phyloP scores from a whole-genome alignment of 2,797 vertebrate species.

The Halcyon smyrnensis region DNA sequence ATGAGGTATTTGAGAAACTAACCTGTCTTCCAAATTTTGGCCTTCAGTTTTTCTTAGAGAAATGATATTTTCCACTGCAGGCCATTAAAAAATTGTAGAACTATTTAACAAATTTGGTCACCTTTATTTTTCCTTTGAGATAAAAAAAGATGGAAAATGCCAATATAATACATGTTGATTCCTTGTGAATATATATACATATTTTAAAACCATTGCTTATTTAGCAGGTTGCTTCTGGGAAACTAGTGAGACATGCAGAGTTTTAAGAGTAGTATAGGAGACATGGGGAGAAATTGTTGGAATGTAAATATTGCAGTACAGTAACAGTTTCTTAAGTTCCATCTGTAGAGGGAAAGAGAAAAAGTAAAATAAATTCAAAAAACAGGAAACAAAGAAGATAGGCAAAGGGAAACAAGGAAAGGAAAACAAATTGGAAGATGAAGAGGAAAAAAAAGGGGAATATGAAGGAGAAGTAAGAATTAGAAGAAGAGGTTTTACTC shows the following conservation, averaged over 20 bases:
- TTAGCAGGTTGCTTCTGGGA: not conserved
- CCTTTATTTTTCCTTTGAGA: not conserved
- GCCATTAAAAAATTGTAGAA: not conserved
- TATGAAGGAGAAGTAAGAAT: not conserved
- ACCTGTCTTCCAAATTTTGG: not conserved
- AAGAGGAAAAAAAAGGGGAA: not conserved
- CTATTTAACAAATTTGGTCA: not conserved
- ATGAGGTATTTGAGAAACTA: not conserved
- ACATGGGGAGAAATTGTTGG: not conserved
- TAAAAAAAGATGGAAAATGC: not conserved
- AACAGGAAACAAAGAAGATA: not conserved
- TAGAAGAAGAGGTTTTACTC: not conserved
- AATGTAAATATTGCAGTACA: not conserved
- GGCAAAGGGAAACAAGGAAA: not conserved
- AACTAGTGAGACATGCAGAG: accelerated
- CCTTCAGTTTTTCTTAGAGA: not conserved
- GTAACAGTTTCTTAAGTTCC: not conserved
- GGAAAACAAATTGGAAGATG: not conserved
- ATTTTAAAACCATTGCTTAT: not conserved
- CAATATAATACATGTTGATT: not conserved
- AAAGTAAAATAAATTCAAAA: not conserved
- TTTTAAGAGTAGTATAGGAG: not conserved
- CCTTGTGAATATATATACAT: accelerated
- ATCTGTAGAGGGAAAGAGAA: not conserved
- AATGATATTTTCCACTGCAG: not conserved